phyloP scores from a whole-genome alignment of 2,113 vertebrate genomes.

The Barbus barbus region DNA sequence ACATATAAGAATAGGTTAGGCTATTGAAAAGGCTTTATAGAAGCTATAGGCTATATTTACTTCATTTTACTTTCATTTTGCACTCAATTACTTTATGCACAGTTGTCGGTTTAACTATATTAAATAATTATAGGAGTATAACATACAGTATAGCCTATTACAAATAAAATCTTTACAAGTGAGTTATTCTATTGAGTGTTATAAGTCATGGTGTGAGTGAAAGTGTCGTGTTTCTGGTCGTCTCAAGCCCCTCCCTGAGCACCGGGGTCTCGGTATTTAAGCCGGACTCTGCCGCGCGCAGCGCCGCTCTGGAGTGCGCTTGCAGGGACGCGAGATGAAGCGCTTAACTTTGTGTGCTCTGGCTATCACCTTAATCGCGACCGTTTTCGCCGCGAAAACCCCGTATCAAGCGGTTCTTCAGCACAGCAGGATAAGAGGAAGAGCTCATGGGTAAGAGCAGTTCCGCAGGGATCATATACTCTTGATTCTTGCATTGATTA shows the following conservation, averaged over 20 bases:
- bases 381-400: constrained; percentile 75
- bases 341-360: constrained; percentile 64
- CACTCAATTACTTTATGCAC: too few species aligned
- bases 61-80: too few species aligned
- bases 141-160: too few species aligned
- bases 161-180: too few species aligned
- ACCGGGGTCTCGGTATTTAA: constrained; percentile 51
- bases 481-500: not conserved
- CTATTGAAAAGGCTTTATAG: too few species aligned
- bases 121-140: too few species aligned
- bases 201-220: too few species aligned
- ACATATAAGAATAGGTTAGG: too few species aligned
- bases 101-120: too few species aligned
- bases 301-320: constrained; percentile 28
- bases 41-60: too few species aligned
- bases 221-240: constrained; percentile 17
- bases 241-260: constrained; percentile 58
- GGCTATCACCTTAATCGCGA: constrained; percentile 68
- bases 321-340: constrained; percentile 69
- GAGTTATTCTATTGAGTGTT: too few species aligned
- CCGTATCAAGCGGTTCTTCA: constrained; percentile 94
- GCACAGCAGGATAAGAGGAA: constrained; percentile 92
- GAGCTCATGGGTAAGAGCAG: constrained; percentile 86
- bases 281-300: not conserved
- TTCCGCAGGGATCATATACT: not conserved